Conservation (phyloP, 2,888 invertebrate species). For the Mesorhabditis spiculigera region DNA sequence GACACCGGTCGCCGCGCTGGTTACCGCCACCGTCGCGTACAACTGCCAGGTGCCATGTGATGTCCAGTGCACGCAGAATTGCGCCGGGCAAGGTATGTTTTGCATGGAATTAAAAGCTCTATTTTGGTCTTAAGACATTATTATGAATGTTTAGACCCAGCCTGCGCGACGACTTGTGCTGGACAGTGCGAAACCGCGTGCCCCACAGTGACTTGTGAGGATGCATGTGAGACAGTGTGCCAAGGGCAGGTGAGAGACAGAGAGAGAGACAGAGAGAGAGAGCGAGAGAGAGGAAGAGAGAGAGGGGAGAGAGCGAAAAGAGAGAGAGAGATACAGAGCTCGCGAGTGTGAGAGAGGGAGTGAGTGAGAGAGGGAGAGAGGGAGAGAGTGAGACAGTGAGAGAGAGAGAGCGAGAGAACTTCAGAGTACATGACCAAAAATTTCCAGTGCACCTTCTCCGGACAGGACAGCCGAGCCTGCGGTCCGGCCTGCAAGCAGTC, state of each 20-base stretch:
- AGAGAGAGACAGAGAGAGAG: background rate
- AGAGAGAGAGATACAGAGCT: background rate
- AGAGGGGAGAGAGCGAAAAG: too few relatives aligned
- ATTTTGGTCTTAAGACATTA: background rate
- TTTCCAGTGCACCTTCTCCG: constrained; percentile 31
- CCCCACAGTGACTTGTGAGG: constrained; percentile 33
- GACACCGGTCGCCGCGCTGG: constrained; percentile 17
- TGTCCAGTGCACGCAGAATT: constrained; percentile 33
- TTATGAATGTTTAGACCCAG: constrained; percentile 16
- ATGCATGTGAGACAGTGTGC: constrained; percentile 35
- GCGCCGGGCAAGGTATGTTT: constrained; percentile 23
- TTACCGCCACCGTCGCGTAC: constrained; percentile 26
- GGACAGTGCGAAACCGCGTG: constrained; percentile 30
- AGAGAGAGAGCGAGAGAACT: too few relatives aligned
- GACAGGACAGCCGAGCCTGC: constrained; percentile 30
- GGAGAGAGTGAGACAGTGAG: background rate
- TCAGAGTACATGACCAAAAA: background rate
- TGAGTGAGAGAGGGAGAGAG: background rate
- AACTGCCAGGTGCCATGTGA: constrained; percentile 36
- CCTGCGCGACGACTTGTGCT: constrained; percentile 32
- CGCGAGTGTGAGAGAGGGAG: background rate
- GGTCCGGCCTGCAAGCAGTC: constrained; percentile 36
- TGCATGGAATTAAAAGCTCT: background rate
- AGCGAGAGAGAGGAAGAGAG: too few relatives aligned
- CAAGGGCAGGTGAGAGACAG: constrained; percentile 12